Evolutionary conservation across 2,888 invertebrate genomes (phyloP).

Genomic region (Lysandra bellargus): DNA sequence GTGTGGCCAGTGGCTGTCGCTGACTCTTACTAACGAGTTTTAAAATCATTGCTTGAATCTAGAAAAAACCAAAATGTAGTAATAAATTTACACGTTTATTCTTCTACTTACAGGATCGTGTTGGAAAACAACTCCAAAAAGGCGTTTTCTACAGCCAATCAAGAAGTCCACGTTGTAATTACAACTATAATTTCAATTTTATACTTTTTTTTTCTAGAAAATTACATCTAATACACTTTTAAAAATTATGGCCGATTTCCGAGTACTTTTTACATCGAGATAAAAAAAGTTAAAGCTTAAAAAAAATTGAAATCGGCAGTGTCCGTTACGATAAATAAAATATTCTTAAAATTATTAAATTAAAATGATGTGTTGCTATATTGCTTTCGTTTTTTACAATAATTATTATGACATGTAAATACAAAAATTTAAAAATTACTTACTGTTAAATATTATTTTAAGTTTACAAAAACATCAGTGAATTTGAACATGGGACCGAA

Average conservation of each 20-base stretch:
- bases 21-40: too few species aligned
- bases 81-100: conserved; percentile 75
- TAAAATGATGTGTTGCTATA: conserved; percentile 64
- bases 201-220: conserved; percentile 51
- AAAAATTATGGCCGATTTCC: conserved; percentile 55
- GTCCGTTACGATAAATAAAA: conserved; percentile 36
- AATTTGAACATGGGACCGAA: background rate
- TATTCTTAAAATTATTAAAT: conserved; percentile 39
- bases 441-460: conserved; percentile 1
- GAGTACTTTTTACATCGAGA: conserved; percentile 33
- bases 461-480: background rate
- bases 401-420: conserved; percentile 7
- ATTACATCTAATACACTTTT: conserved; percentile 56
- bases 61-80: conserved; percentile 52
- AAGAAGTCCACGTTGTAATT: conserved; percentile 49
- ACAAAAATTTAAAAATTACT: conserved; percentile 10
- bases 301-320: conserved; percentile 33
- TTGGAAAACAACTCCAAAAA: conserved; percentile 55
- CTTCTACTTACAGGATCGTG: conserved; percentile 70
- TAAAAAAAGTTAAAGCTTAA: conserved; percentile 31
- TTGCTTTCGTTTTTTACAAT: conserved; percentile 60
- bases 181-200: conserved; percentile 43
- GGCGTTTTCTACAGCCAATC: conserved; percentile 62
- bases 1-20: too few species aligned
- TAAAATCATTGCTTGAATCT: too few species aligned